Evolutionary conservation across 2,888 invertebrate species (phyloP), one percentile per base, ranked within the genome.

Genomic region (Hydroisotoma schaefferi): DNA sequence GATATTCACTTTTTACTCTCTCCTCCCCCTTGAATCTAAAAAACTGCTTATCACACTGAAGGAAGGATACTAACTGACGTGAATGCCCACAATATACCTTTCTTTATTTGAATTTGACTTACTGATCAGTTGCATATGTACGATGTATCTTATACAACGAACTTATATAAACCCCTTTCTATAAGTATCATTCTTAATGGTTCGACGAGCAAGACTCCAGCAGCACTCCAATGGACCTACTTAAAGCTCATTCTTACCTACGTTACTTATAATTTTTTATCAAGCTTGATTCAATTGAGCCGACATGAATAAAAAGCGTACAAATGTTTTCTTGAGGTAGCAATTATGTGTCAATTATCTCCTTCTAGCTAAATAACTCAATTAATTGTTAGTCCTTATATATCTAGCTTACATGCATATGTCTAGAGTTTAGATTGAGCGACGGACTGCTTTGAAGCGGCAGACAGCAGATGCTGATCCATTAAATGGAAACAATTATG

Each of bases 311-410:
- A 22, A 38, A 52, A 52, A 52, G 48, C 57, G 63, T 55, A 65
- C 63, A 66, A 60, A 63, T 61, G 65, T 65, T 65, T 65, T 65
- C 55, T 59, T 56, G 62, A 61, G 65, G 65, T 66, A 66, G 66
- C 63, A 66, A 66, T 66, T 66, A 63, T 66, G 63, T 63, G 66
- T 66, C 66, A 66, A 66, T 66, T 66, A 66, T 63, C 63, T 63
- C 62, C 48, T 66, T 44, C 63, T 63, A 61, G 61, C 63, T 66
- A 66, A 66, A 66, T 66, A 66, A 66, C 63, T 66, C 65, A 65
- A 65, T 65, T 65, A 65, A 65, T 65, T 62, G 62, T 59, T 65
- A 61, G 59, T 65, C 61, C 58, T 65, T 65, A n/a, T n/a, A n/a
- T n/a, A n/a, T n/a, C n/a, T n/a, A n/a, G n/a, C 59, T 62, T 59